Base-by-base conservation (phyloP, 2,113 vertebrate species). In the Geococcyx californianus region DNA sequence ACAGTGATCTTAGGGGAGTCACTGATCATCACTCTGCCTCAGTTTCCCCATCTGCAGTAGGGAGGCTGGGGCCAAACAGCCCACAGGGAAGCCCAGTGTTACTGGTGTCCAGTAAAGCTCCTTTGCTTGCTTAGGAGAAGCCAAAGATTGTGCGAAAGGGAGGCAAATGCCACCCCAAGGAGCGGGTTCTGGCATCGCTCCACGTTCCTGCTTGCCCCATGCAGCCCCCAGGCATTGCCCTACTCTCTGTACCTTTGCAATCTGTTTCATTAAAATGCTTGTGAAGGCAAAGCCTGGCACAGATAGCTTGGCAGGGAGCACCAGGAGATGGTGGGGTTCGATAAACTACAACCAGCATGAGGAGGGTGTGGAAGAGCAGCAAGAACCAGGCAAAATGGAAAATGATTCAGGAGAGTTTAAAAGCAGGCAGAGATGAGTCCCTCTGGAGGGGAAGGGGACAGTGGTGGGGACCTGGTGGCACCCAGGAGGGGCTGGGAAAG, bases 131-230 rank as follows among this genome's bases (percentile, higher is more conserved):
- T 63, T 21, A 13, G 33, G 21, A 56, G 47, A 51, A 42, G 21
- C 12, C 44, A 29, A 58, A 73, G 23, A 68, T 42, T 72, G 16
- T 20, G 26, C 56, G 16, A 33, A 24, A 80, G 31, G 16, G 62
- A 28, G 28, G 31, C 0, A 21, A 64, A 80, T 11, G 20, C 2
- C 9, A 34, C 21, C 20, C 44, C 5, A 4, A 10, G 36, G 47
- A 29, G 36, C 6, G 1, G 42, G 18, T 58, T 51, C 44, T 1
- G 1, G 38, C 45, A 38, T 24, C 1, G 2, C 33, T 66, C 68
- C 9, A 0, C 10, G 29, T 58, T 33, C 36, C 69, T 7, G 24
- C 55, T 12, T 2, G 3, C n/a, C 25, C 26, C 26, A 25, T 28
- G 54, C 62, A 44, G 59, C 3, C 34, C 54, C 55, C 55, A 33